A percentile compares a stretch with the other conserved stretches of the same genome.
Evolutionary conservation across 2,888 invertebrate species (phyloP).

Genomic region (Perdita meconis): DNA sequence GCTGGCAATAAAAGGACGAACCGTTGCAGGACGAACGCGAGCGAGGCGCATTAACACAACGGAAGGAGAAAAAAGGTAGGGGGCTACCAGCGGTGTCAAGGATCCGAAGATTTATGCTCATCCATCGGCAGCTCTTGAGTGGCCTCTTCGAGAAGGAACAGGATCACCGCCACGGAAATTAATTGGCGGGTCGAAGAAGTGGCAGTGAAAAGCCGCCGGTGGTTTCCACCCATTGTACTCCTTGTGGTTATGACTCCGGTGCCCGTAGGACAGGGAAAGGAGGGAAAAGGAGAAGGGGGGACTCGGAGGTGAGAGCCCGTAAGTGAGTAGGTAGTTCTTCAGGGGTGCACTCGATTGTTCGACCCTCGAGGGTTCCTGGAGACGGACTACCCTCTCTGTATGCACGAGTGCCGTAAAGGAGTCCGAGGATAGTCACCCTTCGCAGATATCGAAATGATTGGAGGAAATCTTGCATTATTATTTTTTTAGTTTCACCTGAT

Average conservation of each 20-base stretch:
- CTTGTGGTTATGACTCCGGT: conserved; percentile 73
- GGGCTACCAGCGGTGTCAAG: conserved; percentile 14
- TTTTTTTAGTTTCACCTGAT: too few relatives aligned
- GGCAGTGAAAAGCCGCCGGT: conserved; percentile 71
- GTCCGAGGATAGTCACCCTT: conserved; percentile 47
- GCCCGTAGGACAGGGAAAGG: conserved; percentile 46
- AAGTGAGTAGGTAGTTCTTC: conserved; percentile 75
- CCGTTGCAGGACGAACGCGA: conserved; percentile 20
- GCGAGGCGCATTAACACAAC: conserved; percentile 38
- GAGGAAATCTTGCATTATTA: conserved; percentile 19
- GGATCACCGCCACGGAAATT: conserved; percentile 65
- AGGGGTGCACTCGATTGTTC: conserved; percentile 76
- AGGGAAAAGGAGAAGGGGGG: conserved; percentile 25
- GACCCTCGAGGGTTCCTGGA: conserved; percentile 72
- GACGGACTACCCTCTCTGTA: conserved; percentile 61
- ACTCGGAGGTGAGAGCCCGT: conserved; percentile 62
- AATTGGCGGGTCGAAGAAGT: conserved; percentile 71
- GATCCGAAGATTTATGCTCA: conserved; percentile 65
- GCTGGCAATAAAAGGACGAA: conserved; percentile 22
- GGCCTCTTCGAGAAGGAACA: conserved; percentile 58
- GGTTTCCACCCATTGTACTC: conserved; percentile 73
- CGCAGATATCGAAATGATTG: conserved; percentile 1
- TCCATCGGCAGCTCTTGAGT: conserved; percentile 53
- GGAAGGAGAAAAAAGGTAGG: conserved; percentile 2
- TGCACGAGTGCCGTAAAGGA: conserved; percentile 54